These are phyloP conservation scores for Popillia japonica DNA, from an alignment of 1,140 invertebrate genomes.

Conservation along the genomic window DNA sequence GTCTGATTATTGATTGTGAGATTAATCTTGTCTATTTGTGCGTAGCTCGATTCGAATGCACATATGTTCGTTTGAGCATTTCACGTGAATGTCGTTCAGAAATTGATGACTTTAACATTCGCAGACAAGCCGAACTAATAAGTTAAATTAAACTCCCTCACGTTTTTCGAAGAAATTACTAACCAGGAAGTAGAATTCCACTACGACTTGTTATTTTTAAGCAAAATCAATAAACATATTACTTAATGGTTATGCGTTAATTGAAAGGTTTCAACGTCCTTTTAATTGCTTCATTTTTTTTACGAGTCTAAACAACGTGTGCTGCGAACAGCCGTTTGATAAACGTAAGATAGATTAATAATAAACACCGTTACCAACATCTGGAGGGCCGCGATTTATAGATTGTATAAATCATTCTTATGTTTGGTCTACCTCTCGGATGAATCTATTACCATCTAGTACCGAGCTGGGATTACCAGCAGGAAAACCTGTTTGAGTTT, in stretches of 20 bases:
- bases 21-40: background rate
- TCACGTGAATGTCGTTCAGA: background rate
- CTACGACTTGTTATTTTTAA: background rate
- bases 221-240: background rate
- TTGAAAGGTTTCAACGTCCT: slow-evolving; percentile 8
- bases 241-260: background rate
- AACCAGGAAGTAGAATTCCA: background rate
- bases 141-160: background rate
- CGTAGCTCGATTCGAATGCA: background rate
- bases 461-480: background rate
- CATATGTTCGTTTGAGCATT: background rate
- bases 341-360: background rate
- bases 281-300: slow-evolving; percentile 3
- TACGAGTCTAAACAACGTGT: background rate
- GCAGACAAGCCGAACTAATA: background rate
- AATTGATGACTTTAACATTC: slow-evolving; percentile 11
- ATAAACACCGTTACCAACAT: background rate
- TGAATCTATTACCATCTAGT: background rate
- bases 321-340: background rate
- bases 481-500: too few species aligned
- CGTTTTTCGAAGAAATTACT: background rate
- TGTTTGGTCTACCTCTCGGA: background rate
- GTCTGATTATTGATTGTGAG: background rate
- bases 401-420: background rate
- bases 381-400: too few species aligned